Base-by-base conservation (phyloP, 2,797 vertebrate genomes). In the Gallinago solitaria region DNA sequence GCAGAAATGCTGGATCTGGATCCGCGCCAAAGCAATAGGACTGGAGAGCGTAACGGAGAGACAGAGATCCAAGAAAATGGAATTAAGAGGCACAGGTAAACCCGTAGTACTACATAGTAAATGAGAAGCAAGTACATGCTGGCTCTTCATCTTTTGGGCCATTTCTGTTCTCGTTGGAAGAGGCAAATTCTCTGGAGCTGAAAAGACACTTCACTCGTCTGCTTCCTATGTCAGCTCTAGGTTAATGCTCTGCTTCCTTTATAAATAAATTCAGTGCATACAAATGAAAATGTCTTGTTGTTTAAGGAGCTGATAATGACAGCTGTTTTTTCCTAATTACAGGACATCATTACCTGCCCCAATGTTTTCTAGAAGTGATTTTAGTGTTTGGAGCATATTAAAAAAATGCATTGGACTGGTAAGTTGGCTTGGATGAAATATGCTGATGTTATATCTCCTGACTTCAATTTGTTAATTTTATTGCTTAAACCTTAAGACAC, bases 321-420 rank as follows among this genome's bases (percentile, higher is more conserved):
- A 67, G 28, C 28, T 86, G 9, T 48, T 68, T 89, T 69, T 56
- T 73, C 71, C 9, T 15, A 20, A 51, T 93, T 65, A 33, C 96
- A 99, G 99, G 98, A 98, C 98, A 5, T 96, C 98, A 5, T 97
- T 99, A 96, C 99, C 99, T 39, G 99, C 99, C 10, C 98, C 98
- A 7, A 99, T 99, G 99, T 99, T 99, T 97, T 98, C 98, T 91
- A 99, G 99, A 96, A 99, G 98, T 79, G 98, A 98, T 86, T 98
- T 99, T 97, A 99, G 99, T 65, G 96, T 99, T 75, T 99, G 99
- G 99, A 98, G 99, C 91, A 99, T 99, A 95, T 98, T 99, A 90
- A 99, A 99, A 96, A 99, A 99, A 96, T 99, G 99, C 95, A 99
- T 99, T 32, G 99, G 99, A 96, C 96, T 99, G 99, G 99, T 99